A percentile compares a stretch with the other conserved stretches of the same genome.
Evolutionary conservation across 2,888 invertebrate species (phyloP).

Genomic region (Girardia tigrina): DNA sequence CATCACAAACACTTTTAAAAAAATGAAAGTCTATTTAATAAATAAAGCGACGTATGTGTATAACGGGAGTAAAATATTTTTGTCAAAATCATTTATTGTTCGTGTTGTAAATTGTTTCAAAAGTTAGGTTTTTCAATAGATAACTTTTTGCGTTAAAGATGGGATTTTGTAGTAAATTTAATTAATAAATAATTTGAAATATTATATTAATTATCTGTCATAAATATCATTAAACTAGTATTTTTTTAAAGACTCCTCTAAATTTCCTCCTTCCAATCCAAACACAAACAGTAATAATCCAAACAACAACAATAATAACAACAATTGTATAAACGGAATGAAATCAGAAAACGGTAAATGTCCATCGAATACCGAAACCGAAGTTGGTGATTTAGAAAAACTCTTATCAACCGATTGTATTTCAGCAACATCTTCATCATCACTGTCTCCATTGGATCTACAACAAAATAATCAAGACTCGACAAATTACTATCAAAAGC

Average conservation of each 20-base stretch:
- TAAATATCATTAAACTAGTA: not conserved
- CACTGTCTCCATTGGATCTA: not conserved
- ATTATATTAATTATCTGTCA: too few relatives aligned
- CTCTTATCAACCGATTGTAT: not conserved
- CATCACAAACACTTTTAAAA: too few relatives aligned
- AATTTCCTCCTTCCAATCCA: not conserved
- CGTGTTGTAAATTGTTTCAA: too few relatives aligned
- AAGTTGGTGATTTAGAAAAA: conserved; percentile 9
- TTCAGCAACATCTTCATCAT: not conserved
- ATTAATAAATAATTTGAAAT: too few relatives aligned
- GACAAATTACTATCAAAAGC: not conserved
- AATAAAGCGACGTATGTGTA: too few relatives aligned
- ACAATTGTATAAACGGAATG: conserved; percentile 1
- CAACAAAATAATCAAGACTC: conserved; percentile 7
- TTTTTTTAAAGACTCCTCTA: not conserved
- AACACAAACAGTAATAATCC: not conserved
- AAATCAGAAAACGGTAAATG: not conserved
- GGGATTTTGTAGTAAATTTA: too few relatives aligned
- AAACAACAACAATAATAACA: not conserved
- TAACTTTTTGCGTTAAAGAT: too few relatives aligned
- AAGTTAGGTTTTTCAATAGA: too few relatives aligned
- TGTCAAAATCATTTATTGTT: too few relatives aligned
- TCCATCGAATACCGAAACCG: not conserved
- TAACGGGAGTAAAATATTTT: too few relatives aligned
- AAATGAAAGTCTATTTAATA: too few relatives aligned